Percentiles rank a stretch among this genome's conserved stretches.
Conservation (phyloP, 1,140 invertebrate genomes). For the Halyomorpha halys region DNA sequence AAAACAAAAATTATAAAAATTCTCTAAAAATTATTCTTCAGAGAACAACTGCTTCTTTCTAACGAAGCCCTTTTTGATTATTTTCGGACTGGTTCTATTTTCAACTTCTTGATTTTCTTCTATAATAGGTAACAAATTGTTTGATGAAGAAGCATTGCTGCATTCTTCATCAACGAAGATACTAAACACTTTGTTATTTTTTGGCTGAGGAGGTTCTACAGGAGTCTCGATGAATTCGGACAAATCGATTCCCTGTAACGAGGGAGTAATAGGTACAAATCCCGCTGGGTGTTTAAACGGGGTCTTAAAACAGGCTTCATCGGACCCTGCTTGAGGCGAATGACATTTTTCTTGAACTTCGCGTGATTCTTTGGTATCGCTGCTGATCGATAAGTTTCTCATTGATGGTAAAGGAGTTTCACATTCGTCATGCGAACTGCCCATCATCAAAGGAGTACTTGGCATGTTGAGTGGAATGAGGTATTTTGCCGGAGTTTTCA, state of each 20-base stretch:
- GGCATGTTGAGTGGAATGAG: too few species aligned
- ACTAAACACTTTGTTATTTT: background rate
- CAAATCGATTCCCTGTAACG: background rate
- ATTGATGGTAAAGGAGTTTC: too few species aligned
- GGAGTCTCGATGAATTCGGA: slow-evolving; percentile 1
- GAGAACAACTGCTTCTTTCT: too few species aligned
- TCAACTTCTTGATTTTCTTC: slow-evolving; percentile 1
- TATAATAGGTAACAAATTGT: background rate
- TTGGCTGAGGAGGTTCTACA: background rate
- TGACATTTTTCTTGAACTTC: too few species aligned
- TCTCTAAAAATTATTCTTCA: too few species aligned
- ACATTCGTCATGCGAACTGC: too few species aligned
- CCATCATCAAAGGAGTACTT: too few species aligned
- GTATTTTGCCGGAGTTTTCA: too few species aligned
- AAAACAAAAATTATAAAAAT: too few species aligned
- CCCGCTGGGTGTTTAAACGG: background rate
- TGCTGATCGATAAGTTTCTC: too few species aligned
- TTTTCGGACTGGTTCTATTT: background rate
- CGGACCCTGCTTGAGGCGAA: background rate
- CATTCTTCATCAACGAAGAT: background rate
- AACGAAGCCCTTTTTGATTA: too few species aligned
- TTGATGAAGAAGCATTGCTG: background rate
- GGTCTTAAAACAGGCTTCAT: background rate
- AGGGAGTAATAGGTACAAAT: slow-evolving; percentile 3
- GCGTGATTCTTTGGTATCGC: too few species aligned